phyloP scores from a whole-genome alignment of 2,888 invertebrate species.

The Pecten maximus region DNA sequence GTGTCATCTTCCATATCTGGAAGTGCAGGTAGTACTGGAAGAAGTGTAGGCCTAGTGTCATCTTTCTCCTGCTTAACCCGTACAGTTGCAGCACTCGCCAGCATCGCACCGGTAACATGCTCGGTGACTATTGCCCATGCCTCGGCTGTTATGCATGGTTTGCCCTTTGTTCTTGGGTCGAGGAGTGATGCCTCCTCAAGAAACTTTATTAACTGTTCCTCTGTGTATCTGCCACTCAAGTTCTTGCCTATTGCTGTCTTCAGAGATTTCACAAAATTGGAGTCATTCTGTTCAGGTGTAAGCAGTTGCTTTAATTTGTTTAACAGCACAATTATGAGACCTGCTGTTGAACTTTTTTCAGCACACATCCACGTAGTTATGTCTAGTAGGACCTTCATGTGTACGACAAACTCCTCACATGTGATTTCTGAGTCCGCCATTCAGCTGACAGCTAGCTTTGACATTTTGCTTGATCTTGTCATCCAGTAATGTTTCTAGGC shows the following conservation, averaged over 20 bases:
- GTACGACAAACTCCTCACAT: no score
- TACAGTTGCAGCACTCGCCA: no score
- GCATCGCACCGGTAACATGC: no score
- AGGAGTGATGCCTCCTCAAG: conserved; percentile 37
- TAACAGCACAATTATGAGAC: background rate
- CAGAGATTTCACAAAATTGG: background rate
- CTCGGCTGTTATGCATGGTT: background rate
- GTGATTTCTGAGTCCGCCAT: no score
- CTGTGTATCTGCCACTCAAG: background rate
- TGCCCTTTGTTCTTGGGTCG: conserved; percentile 35
- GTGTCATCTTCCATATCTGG: no score
- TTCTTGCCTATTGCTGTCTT: background rate
- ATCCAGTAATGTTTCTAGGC: conserved; percentile 33
- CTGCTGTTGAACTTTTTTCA: background rate
- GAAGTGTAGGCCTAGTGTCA: no score
- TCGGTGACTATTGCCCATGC: no score
- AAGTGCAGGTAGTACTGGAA: no score
- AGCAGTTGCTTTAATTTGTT: background rate
- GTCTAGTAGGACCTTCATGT: no score
- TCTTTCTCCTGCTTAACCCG: no score
- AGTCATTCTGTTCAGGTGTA: background rate
- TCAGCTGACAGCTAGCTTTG: no score
- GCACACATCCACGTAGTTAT: no score
- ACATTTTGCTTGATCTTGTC: background rate
- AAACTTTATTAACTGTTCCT: background rate